phyloP scores from a whole-genome alignment of 2,888 invertebrate genomes.

The Mermis nigrescens region DNA sequence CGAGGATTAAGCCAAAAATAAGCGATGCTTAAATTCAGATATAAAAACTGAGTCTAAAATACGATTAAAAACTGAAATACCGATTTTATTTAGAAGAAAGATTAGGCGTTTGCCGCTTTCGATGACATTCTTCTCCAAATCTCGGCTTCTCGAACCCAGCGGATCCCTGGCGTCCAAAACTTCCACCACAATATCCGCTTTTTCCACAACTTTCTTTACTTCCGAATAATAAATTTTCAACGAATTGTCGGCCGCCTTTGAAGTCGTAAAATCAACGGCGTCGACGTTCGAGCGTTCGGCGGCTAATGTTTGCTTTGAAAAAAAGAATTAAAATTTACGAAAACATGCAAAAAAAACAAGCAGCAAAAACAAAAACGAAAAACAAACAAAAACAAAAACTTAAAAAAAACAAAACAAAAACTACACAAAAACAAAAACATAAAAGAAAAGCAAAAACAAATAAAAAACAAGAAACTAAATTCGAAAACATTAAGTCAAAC shows the following conservation, averaged over 20 bases:
- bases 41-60: slow-evolving; percentile 14
- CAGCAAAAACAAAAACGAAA: too few relatives aligned
- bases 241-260: slow-evolving; percentile 41
- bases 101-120: slow-evolving; percentile 63
- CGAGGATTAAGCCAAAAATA: too few relatives aligned
- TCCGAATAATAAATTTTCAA: slow-evolving; percentile 73
- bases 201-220: slow-evolving; percentile 75
- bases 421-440: too few relatives aligned
- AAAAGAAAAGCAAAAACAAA: too few relatives aligned
- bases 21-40: too few relatives aligned
- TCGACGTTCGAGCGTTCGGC: slow-evolving; percentile 22
- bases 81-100: slow-evolving; percentile 80
- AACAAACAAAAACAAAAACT: too few relatives aligned
- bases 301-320: slow-evolving; percentile 27
- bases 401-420: too few relatives aligned
- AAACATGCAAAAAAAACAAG: neutral
- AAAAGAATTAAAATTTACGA: neutral
- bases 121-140: slow-evolving; percentile 62
- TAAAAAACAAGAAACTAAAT: too few relatives aligned
- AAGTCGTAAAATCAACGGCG: slow-evolving; percentile 27
- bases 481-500: too few relatives aligned
- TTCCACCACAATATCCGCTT: slow-evolving; percentile 79
- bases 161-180: slow-evolving; percentile 89
- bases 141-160: slow-evolving; percentile 53
- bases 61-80: slow-evolving; percentile 24